Base-by-base conservation (phyloP, 1,140 invertebrate species). In the Bombus sibiricus region DNA sequence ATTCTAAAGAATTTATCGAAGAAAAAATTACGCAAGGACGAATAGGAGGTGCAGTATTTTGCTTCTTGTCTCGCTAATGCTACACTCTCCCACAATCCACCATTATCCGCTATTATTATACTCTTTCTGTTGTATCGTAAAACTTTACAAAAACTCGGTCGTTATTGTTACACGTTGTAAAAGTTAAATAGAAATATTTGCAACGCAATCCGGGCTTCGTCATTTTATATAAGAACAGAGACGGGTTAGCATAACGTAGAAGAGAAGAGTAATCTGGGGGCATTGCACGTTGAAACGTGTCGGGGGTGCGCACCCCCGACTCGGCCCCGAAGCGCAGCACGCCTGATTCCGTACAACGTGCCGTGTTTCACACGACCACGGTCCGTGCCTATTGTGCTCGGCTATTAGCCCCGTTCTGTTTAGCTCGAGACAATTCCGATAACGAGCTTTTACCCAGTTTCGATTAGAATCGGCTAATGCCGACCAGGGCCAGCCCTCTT, bases 381-480 rank as follows among this genome's bases (percentile, higher is more conserved):
- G 75, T 13, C 62, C n/a, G 43, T 84, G 66, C 76, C 79, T 64
- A 77, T 53, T 57, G 66, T 72, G 78, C 73, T 43, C 34, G n/a
- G 43, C 86, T 82, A 84, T 64, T 81, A 76, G 53, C 77, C 73
- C 47, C 34, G 62, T 84, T 88, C 64, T 59, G 77, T 66, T 71
- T 62, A 76, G 72, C 32, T 37, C 53, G 76, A 81, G 78, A 87
- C 81, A 89, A 89, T 90, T 82, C 89, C 86, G 62, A 82, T 89
- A 89, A 90, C 83, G 83, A 89, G 89, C 86, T 87, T 90, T 90
- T 87, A 87, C 69, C 81, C 78, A 85, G 73, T 87, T 87, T 85
- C 88, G 89, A 90, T 90, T 86, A 79, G 62, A 83, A 80, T 53
- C 41, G 39, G 62, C 83, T 83, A 83, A 83, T 79, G 80, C 53